Evolutionary conservation across 2,113 vertebrate genomes (phyloP), one percentile per base, ranked within the genome.

Genomic region (Rana temporaria): DNA sequence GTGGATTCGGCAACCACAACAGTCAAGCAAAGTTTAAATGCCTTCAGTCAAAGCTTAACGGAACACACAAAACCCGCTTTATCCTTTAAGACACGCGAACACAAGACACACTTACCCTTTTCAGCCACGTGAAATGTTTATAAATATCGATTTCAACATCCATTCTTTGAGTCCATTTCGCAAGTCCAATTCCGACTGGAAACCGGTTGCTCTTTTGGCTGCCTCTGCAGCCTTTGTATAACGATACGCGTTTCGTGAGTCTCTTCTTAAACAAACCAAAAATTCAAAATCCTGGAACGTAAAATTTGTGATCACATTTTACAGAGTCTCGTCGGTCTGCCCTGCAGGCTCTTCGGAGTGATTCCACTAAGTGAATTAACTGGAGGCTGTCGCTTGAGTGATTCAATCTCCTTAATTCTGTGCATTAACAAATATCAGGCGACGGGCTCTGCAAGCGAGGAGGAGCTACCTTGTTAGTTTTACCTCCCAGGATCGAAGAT

Each of bases 131-230:
- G 91, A 99, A 98, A 90, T 98, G 97, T 93, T 95, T 97, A 94
- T 98, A 96, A 92, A 98, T 96, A 94, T 99, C 96, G 93, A 97
- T 95, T 87, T 97, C 94, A 92, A 94, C 93, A 92, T 99, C 98
- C 98, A 99, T 99, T 88, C 91, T 96, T 93, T 88, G 93, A 88
- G 93, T 93, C 97, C 97, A 98, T 99, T 89, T 93, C 94, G 91
- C 90, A 93, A 89, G 87, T 88, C 87, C 91, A 88, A 85, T 88
- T 84, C 86, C 89, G 88, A 68, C 79, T 76, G 73, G 88, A 89
- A 89, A 88, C 86, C 63, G 78, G 62, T 65, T 86, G 75, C 72
- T 88, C 87, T 88, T 85, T 66, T 79, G 89, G 90, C 87, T 71
- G 20, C 79, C 85, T 42, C 52, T 75, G 72, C 85, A 80, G 88